Base-by-base conservation (phyloP, 2,888 invertebrate genomes). In the Drosophila prostipennis region DNA sequence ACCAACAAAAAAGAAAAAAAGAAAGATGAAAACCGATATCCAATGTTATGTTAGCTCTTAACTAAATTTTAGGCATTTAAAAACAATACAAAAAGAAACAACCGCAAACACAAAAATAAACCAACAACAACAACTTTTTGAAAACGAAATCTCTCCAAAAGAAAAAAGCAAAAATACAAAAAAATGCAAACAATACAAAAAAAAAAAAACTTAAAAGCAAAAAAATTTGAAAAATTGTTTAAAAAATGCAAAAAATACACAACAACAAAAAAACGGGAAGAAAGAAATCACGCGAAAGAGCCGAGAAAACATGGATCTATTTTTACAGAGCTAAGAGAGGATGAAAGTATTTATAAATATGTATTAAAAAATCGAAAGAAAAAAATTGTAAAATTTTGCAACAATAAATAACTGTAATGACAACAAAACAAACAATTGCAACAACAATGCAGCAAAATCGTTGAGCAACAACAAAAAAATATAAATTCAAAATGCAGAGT, bases 91-190 rank as follows among this genome's bases (percentile, higher is more conserved):
- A 69, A 37, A 76, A 75, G 52, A 74, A 63, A 37, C 39, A 57
- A 74, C 52, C 74, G 61, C 70, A 60, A 73, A 37, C 68, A 71
- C 34, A 67, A 72, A 55, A 67, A 67, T 55, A 51, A 68, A 63
- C 57, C 67, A 79, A 80, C 64, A 77, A 73, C 23, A 69, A 77
- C 61, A 79, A 78, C 70, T 72, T 86, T 87, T 80, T 82, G 60
- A 89, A 87, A 87, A 73, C 74, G 86, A 77, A 90, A 90, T 90
- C 86, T 89, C 90, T 87, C 79, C 77, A 88, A 81, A 72, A 75
- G 70, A 54, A 70, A 36, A 68, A 67, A 39, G 40, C 48, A 23
- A 51, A 42, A 65, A 60, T 36, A 52, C 54, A 69, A 53, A 65
- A 68, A 69, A 69, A 57, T 6, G 69, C 45, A 69, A 69, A 68